Evolutionary conservation across 2,113 vertebrate species (phyloP).

Genomic region (Herpetotheres cachinnans): DNA sequence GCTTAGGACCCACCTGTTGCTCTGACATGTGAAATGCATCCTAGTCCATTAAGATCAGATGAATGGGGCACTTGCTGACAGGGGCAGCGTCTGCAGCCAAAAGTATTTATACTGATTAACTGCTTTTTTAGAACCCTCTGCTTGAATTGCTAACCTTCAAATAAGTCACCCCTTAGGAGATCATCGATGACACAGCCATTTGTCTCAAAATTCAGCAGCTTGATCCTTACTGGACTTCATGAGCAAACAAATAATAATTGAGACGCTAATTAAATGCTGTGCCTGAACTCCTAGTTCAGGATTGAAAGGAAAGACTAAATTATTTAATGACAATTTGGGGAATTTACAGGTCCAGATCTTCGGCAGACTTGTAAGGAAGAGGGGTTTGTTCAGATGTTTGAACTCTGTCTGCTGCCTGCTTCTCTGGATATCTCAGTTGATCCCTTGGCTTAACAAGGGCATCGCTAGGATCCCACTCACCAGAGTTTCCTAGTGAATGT

Average conservation of each 20-base stretch:
- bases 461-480: background rate
- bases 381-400: background rate
- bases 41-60: slow-evolving; percentile 59
- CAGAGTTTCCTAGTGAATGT: background rate
- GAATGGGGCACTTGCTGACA: slow-evolving; percentile 30
- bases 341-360: background rate
- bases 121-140: slow-evolving; percentile 27
- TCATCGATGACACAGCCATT: slow-evolving; percentile 47
- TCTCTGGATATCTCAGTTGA: background rate
- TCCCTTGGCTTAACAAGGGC: background rate
- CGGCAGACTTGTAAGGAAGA: background rate
- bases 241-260: slow-evolving; percentile 70
- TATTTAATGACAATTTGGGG: background rate
- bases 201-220: slow-evolving; percentile 62
- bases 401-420: background rate
- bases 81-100: slow-evolving; percentile 13
- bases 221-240: slow-evolving; percentile 71
- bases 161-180: slow-evolving; percentile 55
- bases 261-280: slow-evolving; percentile 63
- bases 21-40: slow-evolving; percentile 35
- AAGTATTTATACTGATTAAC: slow-evolving; percentile 64
- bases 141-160: slow-evolving; percentile 67
- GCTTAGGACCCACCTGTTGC: slow-evolving; percentile 34
- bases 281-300: slow-evolving; percentile 9
- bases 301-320: slow-evolving; percentile 27